phyloP scores from a whole-genome alignment of 2,888 invertebrate genomes.

The Dicyrtomina minuta region DNA sequence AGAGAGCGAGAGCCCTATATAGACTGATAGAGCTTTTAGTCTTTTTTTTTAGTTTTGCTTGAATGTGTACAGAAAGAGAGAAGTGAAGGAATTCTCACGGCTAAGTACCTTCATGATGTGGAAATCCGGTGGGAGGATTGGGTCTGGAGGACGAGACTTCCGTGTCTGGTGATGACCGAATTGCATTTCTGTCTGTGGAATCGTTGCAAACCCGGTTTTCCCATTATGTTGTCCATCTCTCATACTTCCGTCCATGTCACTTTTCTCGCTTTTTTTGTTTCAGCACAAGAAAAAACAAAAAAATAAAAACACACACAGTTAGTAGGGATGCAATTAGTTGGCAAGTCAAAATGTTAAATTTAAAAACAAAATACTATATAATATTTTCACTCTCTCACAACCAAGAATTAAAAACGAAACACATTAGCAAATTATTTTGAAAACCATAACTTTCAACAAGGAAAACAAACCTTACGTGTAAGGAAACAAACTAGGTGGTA shows the following conservation, averaged over 20 bases:
- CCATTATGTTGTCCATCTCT: conserved; percentile 50
- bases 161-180: conserved; percentile 46
- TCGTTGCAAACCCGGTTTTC: conserved; percentile 51
- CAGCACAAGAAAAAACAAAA: conserved; percentile 3
- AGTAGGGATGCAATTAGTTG: conserved; percentile 34
- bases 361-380: neutral
- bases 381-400: neutral
- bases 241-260: conserved; percentile 53
- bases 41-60: conserved; percentile 5
- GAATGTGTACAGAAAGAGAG: conserved; percentile 6
- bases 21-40: neutral
- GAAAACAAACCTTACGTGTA: too few species aligned
- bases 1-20: too few species aligned
- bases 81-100: conserved; percentile 25
- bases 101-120: conserved; percentile 53
- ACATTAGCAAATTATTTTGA: too few species aligned
- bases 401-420: neutral
- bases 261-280: conserved; percentile 53
- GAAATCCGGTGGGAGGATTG: conserved; percentile 50
- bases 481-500: too few species aligned
- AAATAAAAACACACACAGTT: conserved; percentile 22
- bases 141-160: conserved; percentile 50
- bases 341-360: conserved; percentile 7
- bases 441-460: too few species aligned
- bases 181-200: conserved; percentile 50